Conservation (phyloP, 2,888 invertebrate species). For the Bembecia ichneumoniformis region DNA sequence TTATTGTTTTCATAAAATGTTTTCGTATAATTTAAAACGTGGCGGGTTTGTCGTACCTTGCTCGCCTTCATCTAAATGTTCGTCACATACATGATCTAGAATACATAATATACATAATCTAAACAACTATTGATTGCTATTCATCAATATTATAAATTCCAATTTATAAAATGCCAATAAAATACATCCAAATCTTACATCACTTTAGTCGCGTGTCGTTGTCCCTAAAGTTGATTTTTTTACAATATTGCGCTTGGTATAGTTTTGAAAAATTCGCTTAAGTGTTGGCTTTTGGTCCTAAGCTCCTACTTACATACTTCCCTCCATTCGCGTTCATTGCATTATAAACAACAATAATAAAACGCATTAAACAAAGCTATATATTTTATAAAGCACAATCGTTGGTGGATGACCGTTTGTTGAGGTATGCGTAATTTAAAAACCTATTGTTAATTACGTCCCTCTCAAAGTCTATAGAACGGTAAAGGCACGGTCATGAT, state of each 20-base stretch:
- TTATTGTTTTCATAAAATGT: too few species aligned
- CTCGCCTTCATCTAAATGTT: too few species aligned
- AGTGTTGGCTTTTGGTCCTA: constrained; percentile 47
- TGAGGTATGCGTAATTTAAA: constrained; percentile 54
- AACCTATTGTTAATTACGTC: constrained; percentile 72
- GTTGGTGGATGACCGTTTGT: constrained; percentile 41
- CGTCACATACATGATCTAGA: too few species aligned
- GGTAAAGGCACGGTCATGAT: constrained; percentile 72
- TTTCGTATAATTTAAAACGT: too few species aligned
- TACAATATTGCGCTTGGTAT: constrained; percentile 36
- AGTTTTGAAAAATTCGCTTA: constrained; percentile 49
- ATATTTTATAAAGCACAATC: constrained; percentile 49
- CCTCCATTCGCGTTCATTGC: constrained; percentile 31
- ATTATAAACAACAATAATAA: constrained; percentile 30
- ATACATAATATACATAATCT: too few species aligned
- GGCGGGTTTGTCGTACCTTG: too few species aligned
- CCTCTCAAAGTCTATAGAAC: constrained; percentile 71
- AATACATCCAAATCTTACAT: constrained; percentile 35
- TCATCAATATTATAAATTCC: not conserved
- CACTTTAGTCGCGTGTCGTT: constrained; percentile 45
- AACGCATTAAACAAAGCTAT: constrained; percentile 42
- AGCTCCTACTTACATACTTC: constrained; percentile 28
- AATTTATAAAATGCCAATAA: constrained; percentile 31
- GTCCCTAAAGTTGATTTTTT: constrained; percentile 55
- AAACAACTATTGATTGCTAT: not conserved